Conservation (phyloP, 2,797 vertebrate genomes). For the Eulemur mongoz region DNA sequence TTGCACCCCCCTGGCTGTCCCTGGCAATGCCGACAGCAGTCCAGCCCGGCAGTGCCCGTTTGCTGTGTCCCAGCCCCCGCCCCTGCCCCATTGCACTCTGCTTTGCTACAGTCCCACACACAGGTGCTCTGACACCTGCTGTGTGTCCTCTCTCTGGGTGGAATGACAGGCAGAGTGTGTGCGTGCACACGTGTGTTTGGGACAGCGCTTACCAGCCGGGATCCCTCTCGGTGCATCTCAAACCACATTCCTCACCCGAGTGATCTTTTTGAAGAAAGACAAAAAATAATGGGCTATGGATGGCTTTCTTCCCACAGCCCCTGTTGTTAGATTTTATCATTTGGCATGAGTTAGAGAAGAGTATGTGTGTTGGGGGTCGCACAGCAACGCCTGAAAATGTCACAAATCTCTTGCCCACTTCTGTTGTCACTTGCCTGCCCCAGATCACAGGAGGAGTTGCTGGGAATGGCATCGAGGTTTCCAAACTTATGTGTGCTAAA, state of each 20-base stretch:
- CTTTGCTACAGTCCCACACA: fast-evolving
- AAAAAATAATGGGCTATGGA: not conserved
- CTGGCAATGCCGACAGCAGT: not conserved
- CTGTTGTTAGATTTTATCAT: not conserved
- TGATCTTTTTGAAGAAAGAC: not conserved
- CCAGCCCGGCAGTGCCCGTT: not conserved
- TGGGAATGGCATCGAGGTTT: not conserved
- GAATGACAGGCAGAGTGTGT: not conserved
- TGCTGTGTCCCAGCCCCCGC: no score
- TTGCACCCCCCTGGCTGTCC: not conserved
- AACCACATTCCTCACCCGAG: not conserved
- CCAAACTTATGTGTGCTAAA: not conserved
- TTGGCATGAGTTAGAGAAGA: not conserved
- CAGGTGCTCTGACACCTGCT: fast-evolving
- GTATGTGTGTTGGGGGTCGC: not conserved
- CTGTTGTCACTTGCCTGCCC: not conserved
- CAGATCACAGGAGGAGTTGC: not conserved
- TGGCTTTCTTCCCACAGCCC: not conserved
- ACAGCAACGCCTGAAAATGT: not conserved
- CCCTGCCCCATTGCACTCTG: not conserved
- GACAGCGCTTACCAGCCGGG: not conserved
- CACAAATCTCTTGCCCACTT: not conserved
- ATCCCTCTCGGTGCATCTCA: not conserved
- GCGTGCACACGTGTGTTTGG: no score
- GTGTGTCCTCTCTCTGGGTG: not conserved